Conservation (phyloP, 1,140 invertebrate species). For the Polyergus mexicanus region DNA sequence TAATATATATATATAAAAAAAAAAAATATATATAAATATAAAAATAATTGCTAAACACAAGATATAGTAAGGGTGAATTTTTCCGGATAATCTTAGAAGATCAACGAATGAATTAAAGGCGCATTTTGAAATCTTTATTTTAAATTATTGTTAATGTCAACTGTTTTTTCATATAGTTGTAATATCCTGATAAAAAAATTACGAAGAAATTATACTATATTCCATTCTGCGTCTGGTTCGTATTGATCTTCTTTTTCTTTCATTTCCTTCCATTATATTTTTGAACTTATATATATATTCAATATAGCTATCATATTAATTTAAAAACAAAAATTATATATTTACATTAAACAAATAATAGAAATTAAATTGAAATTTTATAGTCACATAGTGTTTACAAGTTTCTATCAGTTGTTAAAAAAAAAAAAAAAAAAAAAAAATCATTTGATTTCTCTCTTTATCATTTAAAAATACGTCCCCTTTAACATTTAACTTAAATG, state of each 20-base stretch:
- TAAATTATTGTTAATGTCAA: neutral
- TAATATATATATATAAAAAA: neutral
- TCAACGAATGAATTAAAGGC: neutral
- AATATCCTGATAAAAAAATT: neutral
- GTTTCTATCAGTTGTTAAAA: neutral
- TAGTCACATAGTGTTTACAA: neutral
- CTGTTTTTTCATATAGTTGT: neutral
- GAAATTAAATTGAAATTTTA: neutral
- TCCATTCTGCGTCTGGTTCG: neutral
- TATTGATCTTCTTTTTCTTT: neutral
- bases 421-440: neutral
- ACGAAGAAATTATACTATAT: neutral
- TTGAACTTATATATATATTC: constrained; percentile 3
- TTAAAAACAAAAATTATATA: neutral
- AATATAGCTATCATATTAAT: neutral
- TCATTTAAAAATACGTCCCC: neutral
- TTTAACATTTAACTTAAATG: constrained; percentile 49
- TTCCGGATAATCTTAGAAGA: neutral
- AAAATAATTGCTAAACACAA: neutral
- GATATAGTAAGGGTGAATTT: neutral
- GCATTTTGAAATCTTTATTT: neutral
- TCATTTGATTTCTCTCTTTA: neutral
- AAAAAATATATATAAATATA: neutral
- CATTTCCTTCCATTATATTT: neutral
- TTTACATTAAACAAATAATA: neutral